Percentiles rank a stretch among this genome's conserved stretches.
phyloP scores from a whole-genome alignment of 2,797 vertebrate genomes.

The Propithecus perrieri region DNA sequence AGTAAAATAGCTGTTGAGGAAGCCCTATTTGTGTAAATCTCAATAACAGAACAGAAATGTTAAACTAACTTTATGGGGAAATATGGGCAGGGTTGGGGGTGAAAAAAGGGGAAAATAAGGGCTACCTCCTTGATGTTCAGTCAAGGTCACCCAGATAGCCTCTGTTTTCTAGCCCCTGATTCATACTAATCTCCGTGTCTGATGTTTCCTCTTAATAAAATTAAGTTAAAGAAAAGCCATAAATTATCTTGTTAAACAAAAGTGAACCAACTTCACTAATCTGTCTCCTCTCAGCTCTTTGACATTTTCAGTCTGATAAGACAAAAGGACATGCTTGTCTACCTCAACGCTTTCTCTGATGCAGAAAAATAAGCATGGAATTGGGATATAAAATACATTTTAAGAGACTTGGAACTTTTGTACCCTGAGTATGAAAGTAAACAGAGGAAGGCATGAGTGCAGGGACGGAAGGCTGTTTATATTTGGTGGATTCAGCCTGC shows the following conservation, averaged over 20 bases:
- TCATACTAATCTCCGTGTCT: constrained; percentile 18
- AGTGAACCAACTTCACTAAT: constrained; percentile 47
- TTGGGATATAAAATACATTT: constrained; percentile 42
- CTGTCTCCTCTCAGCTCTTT: background rate
- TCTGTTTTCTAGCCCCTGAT: background rate
- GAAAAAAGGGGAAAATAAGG: background rate
- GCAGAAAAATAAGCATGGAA: constrained; percentile 29
- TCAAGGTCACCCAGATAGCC: background rate
- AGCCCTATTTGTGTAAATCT: background rate
- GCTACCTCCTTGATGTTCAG: background rate
- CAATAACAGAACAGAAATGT: background rate
- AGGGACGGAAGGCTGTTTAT: background rate
- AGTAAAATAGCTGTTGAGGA: background rate
- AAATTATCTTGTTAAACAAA: constrained; percentile 50
- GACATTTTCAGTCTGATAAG: constrained; percentile 10
- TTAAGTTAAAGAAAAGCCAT: constrained; percentile 49
- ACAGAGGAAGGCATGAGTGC: background rate
- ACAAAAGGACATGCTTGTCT: background rate
- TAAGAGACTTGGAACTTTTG: constrained; percentile 33
- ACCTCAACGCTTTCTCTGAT: constrained; percentile 1
- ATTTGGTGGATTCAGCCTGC: background rate
- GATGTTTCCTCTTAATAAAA: constrained; percentile 3
- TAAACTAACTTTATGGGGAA: constrained; percentile 22
- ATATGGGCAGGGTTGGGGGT: no score
- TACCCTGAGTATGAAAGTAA: constrained; percentile 32